Percentiles rank a stretch among this genome's conserved stretches.
These are phyloP conservation scores for Numida meleagris DNA, from an alignment of 2,113 vertebrate genomes.

Conservation along the genomic window DNA sequence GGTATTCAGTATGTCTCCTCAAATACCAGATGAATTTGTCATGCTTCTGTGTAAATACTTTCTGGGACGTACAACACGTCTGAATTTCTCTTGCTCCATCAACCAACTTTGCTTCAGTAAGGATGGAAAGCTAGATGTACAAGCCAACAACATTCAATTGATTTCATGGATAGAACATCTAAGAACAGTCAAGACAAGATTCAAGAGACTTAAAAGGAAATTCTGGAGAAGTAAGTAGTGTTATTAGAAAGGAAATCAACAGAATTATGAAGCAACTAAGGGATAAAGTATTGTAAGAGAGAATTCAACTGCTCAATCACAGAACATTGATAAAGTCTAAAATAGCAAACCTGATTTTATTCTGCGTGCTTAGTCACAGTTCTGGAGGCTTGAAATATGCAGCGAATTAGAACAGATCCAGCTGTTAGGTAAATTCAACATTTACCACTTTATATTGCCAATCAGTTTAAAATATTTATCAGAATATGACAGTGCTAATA, in stretches of 20 bases:
- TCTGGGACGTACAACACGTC: neutral
- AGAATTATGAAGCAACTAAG: neutral
- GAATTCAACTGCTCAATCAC: neutral
- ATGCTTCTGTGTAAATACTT: neutral
- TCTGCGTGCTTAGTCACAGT: neutral
- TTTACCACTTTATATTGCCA: neutral
- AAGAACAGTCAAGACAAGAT: neutral
- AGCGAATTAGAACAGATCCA: neutral
- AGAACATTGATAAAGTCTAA: neutral
- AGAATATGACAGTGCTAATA: neutral
- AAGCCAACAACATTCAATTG: neutral
- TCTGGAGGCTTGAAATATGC: neutral
- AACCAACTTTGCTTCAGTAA: neutral
- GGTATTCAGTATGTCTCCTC: neutral
- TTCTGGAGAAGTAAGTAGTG: neutral
- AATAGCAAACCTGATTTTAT: neutral
- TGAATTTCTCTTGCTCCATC: neutral
- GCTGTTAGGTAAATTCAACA: neutral
- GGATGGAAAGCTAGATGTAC: neutral
- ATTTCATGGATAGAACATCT: neutral
- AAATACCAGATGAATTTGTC: neutral
- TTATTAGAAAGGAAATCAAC: neutral
- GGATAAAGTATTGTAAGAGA: neutral
- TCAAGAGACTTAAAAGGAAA: neutral
- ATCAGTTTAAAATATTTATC: slow-evolving; percentile 8